These are phyloP conservation scores for Gnatocerus cornutus DNA, from an alignment of 2,888 invertebrate genomes.

Conservation along the genomic window DNA sequence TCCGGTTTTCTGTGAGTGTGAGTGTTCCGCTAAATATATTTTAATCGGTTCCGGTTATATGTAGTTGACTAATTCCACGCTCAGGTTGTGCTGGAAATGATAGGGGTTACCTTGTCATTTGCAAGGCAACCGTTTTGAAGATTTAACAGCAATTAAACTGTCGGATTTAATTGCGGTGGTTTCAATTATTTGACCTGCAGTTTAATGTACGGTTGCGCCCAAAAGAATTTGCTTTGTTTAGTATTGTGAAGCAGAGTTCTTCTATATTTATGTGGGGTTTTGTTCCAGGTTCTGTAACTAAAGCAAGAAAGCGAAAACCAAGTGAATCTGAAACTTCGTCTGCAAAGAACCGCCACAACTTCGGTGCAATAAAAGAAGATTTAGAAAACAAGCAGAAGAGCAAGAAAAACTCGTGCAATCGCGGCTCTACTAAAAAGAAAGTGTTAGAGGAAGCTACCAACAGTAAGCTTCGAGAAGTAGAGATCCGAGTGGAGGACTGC, in stretches of 20 bases:
- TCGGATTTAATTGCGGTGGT: too few relatives aligned
- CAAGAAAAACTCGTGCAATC: constrained; percentile 65
- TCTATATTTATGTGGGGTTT: constrained; percentile 1
- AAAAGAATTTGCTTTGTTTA: too few relatives aligned
- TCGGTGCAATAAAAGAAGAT: constrained; percentile 67
- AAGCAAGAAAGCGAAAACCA: constrained; percentile 64
- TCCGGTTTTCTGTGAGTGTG: constrained; percentile 24
- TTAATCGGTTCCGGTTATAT: constrained; percentile 24
- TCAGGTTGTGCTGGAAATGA: neutral
- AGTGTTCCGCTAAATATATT: constrained; percentile 23
- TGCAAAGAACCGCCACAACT: constrained; percentile 58
- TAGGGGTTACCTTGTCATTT: neutral
- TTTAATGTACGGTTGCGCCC: too few relatives aligned
- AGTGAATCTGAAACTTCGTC: constrained; percentile 65
- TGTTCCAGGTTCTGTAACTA: constrained; percentile 44
- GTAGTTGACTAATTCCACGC: neutral
- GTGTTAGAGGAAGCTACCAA: constrained; percentile 70
- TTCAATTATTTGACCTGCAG: too few relatives aligned
- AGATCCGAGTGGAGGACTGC: constrained; percentile 69
- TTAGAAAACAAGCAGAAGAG: constrained; percentile 65
- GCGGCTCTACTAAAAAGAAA: constrained; percentile 67
- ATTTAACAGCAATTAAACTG: too few relatives aligned
- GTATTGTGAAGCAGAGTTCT: neutral
- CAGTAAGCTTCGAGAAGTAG: constrained; percentile 69
- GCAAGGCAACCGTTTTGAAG: too few relatives aligned